phyloP scores from a whole-genome alignment of 64 coral and sea anemone genomes.

The Platygyra sinensis region DNA sequence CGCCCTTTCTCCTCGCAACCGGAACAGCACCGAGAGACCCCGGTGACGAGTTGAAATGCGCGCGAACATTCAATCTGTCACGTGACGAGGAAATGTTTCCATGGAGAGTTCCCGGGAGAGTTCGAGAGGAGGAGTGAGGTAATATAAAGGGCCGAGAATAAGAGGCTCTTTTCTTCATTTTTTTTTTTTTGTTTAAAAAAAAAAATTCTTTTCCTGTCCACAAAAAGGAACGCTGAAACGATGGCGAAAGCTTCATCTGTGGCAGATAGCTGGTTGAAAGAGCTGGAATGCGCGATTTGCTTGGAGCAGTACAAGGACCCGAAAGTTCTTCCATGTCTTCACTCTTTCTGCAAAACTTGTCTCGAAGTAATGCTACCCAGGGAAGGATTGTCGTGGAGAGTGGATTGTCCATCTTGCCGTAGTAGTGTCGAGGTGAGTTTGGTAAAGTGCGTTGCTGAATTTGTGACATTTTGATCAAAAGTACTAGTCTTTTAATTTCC shows the following conservation, averaged over 20 bases:
- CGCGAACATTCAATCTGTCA: no score
- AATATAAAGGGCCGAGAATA: no score
- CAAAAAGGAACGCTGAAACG: neutral
- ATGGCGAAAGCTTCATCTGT: constrained; percentile 13
- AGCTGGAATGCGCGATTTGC: constrained; percentile 13
- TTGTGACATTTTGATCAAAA: no score
- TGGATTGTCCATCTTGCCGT: neutral
- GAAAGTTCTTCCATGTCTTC: constrained; percentile 32
- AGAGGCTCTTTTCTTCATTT: neutral
- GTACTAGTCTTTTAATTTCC: no score
- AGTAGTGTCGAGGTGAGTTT: neutral
- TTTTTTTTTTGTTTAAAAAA: neutral
- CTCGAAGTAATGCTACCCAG: neutral
- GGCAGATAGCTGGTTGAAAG: neutral
- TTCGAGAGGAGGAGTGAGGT: no score
- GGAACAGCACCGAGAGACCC: no score
- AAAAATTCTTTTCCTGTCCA: neutral
- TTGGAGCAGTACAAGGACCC: constrained; percentile 21
- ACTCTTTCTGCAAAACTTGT: constrained; percentile 11
- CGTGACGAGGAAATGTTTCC: neutral
- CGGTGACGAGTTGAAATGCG: no score
- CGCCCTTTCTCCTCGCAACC: no score
- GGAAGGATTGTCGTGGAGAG: neutral
- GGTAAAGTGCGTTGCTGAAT: neutral
- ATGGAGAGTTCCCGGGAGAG: no score